Conservation (phyloP, 2,888 invertebrate genomes). For the Melieria picta region DNA sequence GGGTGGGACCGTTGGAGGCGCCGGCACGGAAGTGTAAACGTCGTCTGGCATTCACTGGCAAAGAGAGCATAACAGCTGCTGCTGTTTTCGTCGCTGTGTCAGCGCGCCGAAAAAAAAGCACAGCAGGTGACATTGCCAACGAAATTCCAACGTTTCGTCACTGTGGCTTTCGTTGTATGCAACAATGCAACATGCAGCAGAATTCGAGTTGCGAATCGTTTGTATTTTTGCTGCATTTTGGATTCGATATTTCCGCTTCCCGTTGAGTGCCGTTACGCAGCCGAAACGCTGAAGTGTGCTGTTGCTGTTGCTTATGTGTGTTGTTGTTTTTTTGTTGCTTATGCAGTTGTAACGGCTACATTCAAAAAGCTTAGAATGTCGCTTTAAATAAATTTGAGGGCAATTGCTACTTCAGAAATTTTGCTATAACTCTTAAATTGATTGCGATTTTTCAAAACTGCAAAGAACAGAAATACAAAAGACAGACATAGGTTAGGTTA, state of each 20-base stretch:
- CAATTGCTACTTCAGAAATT: too few species aligned
- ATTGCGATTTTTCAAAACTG: too few species aligned
- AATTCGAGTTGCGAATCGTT: not conserved
- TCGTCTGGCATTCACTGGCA: slow-evolving; percentile 17
- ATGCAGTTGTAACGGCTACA: slow-evolving; percentile 3
- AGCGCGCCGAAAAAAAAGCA: not conserved
- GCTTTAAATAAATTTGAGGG: too few species aligned
- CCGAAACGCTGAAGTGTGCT: not conserved
- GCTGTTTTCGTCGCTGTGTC: not conserved
- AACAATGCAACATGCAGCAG: slow-evolving; percentile 3
- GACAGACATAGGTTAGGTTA: too few species aligned
- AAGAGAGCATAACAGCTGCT: slow-evolving; percentile 15
- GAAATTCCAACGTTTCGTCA: not conserved
- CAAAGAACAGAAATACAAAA: too few species aligned
- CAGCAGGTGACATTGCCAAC: not conserved
- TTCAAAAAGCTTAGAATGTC: not conserved
- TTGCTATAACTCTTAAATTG: too few species aligned
- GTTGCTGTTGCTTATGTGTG: not conserved
- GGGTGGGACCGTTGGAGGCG: not conserved
- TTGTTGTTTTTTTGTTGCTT: not conserved
- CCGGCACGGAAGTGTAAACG: slow-evolving; percentile 4
- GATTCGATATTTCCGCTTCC: slow-evolving; percentile 25
- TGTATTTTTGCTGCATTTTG: slow-evolving; percentile 13
- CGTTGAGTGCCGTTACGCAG: slow-evolving; percentile 8
- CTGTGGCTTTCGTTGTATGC: not conserved